Evolutionary conservation across 2,797 vertebrate species (phyloP).

Genomic region (Catamblyrhynchus diadema): DNA sequence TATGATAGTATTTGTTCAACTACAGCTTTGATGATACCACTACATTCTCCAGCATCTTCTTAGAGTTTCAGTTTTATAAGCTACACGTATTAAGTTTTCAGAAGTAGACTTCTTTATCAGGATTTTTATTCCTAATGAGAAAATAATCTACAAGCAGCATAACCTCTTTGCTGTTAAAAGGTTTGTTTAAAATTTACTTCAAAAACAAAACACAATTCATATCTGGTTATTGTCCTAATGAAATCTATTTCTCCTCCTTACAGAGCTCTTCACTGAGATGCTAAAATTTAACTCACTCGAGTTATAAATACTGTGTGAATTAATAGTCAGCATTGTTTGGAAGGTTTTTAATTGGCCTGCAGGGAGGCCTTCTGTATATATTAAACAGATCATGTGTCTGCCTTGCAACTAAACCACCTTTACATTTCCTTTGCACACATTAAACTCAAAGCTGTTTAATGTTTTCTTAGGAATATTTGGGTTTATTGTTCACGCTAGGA

Average conservation of each 20-base stretch:
- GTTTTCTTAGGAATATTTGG: slow-evolving; percentile 44
- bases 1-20: slow-evolving; percentile 68
- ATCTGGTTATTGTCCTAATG: slow-evolving; percentile 57
- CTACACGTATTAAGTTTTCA: slow-evolving; percentile 60
- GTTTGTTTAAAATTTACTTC: slow-evolving; percentile 59
- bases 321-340: slow-evolving; percentile 71
- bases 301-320: slow-evolving; percentile 69
- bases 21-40: slow-evolving; percentile 53
- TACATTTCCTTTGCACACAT: slow-evolving; percentile 58
- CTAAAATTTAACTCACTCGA: slow-evolving; percentile 66
- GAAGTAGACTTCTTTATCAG: slow-evolving; percentile 2
- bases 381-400: slow-evolving; percentile 69
- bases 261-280: slow-evolving; percentile 44
- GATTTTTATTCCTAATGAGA: slow-evolving; percentile 60
- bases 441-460: slow-evolving; percentile 54
- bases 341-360: slow-evolving; percentile 75
- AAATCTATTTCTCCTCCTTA: slow-evolving; percentile 43
- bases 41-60: slow-evolving; percentile 56
- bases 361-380: slow-evolving; percentile 72
- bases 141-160: slow-evolving; percentile 62
- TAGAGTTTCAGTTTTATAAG: slow-evolving; percentile 71
- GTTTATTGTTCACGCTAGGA: slow-evolving; percentile 54
- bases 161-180: slow-evolving; percentile 31
- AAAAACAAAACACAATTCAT: slow-evolving; percentile 48
- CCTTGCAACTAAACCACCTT: slow-evolving; percentile 66